These are phyloP conservation scores for Cnemophilus loriae DNA, from an alignment of 2,113 vertebrate species.

Conservation along the genomic window DNA sequence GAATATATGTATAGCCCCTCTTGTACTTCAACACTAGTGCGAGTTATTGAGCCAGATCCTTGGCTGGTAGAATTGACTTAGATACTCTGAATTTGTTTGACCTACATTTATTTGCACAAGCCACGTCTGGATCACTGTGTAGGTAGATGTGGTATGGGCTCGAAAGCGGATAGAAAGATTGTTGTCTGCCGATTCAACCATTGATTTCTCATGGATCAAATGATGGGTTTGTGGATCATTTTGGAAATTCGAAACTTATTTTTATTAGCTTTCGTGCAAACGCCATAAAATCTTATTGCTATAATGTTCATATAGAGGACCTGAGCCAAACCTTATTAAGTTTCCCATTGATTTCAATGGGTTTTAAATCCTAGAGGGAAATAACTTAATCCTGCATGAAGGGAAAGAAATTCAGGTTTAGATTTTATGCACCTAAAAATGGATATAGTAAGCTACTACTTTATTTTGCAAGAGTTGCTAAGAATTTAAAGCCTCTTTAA, in stretches of 20 bases:
- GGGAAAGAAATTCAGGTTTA: background rate
- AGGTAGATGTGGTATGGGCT: background rate
- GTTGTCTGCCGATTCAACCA: background rate
- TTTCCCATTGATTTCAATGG: background rate
- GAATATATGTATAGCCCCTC: fast-evolving
- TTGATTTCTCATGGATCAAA: background rate
- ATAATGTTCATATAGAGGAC: background rate
- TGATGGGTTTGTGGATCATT: background rate
- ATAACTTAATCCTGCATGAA: background rate
- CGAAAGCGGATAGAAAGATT: background rate
- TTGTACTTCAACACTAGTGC: background rate
- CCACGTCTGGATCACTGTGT: background rate
- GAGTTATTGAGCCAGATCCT: background rate
- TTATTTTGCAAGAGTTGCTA: background rate
- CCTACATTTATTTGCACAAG: background rate
- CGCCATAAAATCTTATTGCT: background rate
- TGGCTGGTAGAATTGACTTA: background rate
- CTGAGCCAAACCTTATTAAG: background rate
- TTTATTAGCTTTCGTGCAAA: background rate
- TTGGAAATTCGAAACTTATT: background rate
- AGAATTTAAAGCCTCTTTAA: background rate
- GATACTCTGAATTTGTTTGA: background rate
- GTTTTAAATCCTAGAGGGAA: background rate
- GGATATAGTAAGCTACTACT: background rate
- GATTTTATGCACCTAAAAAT: background rate